Evolutionary conservation across 2,888 invertebrate species (phyloP).

Genomic region (Octodonta nipae): DNA sequence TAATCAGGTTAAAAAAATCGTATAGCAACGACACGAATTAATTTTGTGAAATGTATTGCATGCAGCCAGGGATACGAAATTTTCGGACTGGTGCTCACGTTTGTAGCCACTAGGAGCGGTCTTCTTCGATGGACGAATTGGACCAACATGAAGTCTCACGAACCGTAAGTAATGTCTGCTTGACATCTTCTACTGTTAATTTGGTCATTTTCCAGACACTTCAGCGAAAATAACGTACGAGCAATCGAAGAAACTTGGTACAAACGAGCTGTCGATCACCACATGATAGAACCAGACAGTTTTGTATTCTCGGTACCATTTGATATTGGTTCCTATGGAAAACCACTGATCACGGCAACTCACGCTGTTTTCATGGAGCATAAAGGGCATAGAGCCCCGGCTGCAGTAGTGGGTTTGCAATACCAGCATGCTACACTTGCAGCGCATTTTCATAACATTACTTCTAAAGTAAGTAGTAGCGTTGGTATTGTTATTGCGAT

Average conservation of each 20-base stretch:
- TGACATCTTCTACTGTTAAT: no score
- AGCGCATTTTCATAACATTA: conserved; percentile 70
- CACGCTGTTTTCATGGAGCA: conserved; percentile 80
- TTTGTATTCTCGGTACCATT: conserved; percentile 84
- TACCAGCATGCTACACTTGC: conserved; percentile 73
- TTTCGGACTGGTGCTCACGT: conserved; percentile 70
- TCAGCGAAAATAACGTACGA: conserved; percentile 64
- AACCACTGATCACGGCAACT: conserved; percentile 71
- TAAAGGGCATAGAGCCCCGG: conserved; percentile 71
- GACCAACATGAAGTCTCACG: conserved; percentile 33
- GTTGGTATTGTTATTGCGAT: not conserved
- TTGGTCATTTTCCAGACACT: conserved; percentile 49
- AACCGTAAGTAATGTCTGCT: conserved; percentile 61
- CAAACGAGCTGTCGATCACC: conserved; percentile 79
- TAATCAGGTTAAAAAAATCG: no score
- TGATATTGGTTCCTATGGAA: conserved; percentile 43
- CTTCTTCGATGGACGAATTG: conserved; percentile 72
- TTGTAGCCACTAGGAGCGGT: conserved; percentile 83
- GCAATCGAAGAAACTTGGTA: conserved; percentile 87
- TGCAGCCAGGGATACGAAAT: conserved; percentile 79
- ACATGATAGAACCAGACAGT: conserved; percentile 72
- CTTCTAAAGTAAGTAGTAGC: conserved; percentile 55
- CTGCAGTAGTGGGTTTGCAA: conserved; percentile 83
- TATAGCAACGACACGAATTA: no score
- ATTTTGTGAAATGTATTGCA: no score